Evolutionary conservation across 1,140 invertebrate genomes (phyloP).

Genomic region (Ganaspis sp.): DNA sequence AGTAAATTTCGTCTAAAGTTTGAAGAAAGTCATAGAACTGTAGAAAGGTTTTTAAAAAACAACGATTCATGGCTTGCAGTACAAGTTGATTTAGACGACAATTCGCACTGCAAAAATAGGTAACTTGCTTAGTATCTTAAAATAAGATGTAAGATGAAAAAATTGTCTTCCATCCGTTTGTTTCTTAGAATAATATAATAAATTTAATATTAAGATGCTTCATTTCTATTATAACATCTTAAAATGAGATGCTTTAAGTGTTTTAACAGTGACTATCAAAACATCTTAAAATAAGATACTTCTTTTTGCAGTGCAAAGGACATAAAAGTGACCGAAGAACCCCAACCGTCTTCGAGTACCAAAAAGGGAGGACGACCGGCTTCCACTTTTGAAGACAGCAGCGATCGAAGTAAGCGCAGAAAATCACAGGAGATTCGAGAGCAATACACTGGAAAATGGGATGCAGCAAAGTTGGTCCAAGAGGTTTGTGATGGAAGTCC

Average conservation of each 20-base stretch:
- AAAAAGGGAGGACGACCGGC: neutral
- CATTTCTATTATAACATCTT: too few species aligned
- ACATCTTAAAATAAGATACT: too few species aligned
- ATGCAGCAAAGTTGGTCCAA: constrained; percentile 3
- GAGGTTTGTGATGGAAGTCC: neutral
- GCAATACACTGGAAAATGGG: neutral
- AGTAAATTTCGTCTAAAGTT: neutral
- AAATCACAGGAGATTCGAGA: neutral
- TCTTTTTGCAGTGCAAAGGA: neutral
- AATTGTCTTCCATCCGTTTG: too few species aligned
- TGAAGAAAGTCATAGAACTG: neutral
- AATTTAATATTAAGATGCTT: too few species aligned
- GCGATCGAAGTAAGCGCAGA: neutral
- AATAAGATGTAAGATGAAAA: too few species aligned
- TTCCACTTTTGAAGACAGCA: neutral
- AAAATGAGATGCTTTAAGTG: too few species aligned
- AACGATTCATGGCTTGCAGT: neutral
- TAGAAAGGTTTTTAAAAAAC: constrained; percentile 6
- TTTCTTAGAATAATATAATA: too few species aligned
- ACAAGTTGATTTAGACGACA: neutral
- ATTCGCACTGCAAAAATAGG: neutral
- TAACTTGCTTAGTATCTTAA: too few species aligned
- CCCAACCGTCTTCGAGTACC: neutral
- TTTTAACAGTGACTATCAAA: too few species aligned
- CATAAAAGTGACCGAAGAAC: neutral